These are phyloP conservation scores for Dicrostonyx torquatus DNA, from an alignment of 2,797 vertebrate species.

Conservation along the genomic window DNA sequence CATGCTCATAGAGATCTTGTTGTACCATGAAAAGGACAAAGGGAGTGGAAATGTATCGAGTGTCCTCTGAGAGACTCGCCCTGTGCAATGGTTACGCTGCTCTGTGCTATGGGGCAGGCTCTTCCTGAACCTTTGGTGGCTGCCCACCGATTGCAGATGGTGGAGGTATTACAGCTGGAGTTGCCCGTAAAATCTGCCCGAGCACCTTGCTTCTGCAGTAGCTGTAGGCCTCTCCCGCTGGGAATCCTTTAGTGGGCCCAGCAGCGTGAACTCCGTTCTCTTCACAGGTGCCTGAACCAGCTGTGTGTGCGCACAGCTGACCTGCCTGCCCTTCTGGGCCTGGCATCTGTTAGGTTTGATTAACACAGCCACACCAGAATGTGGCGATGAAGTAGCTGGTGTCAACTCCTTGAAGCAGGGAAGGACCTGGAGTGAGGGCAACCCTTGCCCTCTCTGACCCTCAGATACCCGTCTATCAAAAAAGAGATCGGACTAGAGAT, in stretches of 20 bases:
- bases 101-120: background rate
- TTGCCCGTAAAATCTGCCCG: background rate
- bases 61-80: background rate
- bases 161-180: background rate
- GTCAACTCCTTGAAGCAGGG: background rate
- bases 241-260: background rate
- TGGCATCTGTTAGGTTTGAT: background rate
- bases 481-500: background rate
- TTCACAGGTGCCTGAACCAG: background rate
- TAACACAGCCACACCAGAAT: background rate
- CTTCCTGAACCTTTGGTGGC: background rate
- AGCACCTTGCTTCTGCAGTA: background rate
- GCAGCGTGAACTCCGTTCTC: too few relatives aligned
- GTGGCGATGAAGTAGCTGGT: background rate
- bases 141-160: background rate
- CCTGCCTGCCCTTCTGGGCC: background rate
- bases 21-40: background rate
- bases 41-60: background rate
- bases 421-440: background rate
- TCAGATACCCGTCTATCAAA: background rate
- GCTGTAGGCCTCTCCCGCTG: background rate
- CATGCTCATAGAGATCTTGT: background rate
- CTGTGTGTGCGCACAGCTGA: background rate
- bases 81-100: fast-evolving
- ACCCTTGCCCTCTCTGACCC: background rate